Evolutionary conservation across 2,797 vertebrate species (phyloP), one percentile per base, ranked within the genome.

Genomic region (Brotula barbata): DNA sequence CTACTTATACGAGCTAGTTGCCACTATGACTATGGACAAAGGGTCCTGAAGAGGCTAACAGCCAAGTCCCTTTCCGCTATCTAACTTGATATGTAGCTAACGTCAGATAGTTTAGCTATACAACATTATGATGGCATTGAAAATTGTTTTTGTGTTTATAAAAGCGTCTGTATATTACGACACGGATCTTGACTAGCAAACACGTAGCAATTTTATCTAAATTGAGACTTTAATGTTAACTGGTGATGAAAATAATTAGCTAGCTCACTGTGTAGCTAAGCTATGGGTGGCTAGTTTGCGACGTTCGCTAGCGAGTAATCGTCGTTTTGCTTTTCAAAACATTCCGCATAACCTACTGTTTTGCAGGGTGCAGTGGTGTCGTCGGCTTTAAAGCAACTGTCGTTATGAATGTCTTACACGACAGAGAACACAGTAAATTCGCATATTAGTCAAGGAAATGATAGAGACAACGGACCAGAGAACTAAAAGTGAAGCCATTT

Each of bases 21-120:
- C 60, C 60, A 77, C 76, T 85, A 53, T 76, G 80, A 82, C 77
- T 80, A 25, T 82, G 88, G 89, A 90, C 89, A 90, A 90, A 90
- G 89, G 85, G 82, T 87, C 71, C 69, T 31, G 28, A 53, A 56
- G 58, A 69, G 48, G 86, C 87, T 87, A 84, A 73, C 82, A 67
- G 57, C 69, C 66, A 49, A 65, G 59, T 71, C 65, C 31, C 48
- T 65, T 47, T 64, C 31, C 60, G 78, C 75, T 76, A 68, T 34
- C 36, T 33, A 69, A 75, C 64, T 84, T 69, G 47, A 62, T 69
- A 17, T 36, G 42, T 53, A 25, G 67, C 70, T 71, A 63, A 33
- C 50, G 49, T 43, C 59, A 69, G 41, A 45, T 52, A 48, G 16
- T 16, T n/a, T 2, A 39, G 17, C 13, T 62, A 0, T 39, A 7